These are phyloP conservation scores for Spheniscus mendiculus DNA, from an alignment of 2,113 vertebrate genomes.

Conservation along the genomic window DNA sequence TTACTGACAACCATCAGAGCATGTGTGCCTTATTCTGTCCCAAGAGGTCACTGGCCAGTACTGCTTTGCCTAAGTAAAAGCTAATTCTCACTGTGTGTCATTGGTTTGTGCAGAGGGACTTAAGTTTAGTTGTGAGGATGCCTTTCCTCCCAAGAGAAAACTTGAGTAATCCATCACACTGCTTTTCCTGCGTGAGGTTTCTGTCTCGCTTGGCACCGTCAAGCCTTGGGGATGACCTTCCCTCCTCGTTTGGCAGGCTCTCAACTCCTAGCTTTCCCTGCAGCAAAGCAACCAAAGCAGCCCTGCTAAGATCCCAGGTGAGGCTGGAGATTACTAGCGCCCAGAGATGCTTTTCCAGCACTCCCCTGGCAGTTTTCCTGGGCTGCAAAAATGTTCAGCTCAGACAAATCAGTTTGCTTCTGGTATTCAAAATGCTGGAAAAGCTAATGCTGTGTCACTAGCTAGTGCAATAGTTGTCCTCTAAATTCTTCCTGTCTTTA, in stretches of 20 bases:
- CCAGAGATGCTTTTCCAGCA: background rate
- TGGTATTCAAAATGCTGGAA: background rate
- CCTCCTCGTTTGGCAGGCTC: background rate
- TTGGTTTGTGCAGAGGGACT: background rate
- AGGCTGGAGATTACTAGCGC: background rate
- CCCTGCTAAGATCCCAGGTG: background rate
- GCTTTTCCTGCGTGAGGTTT: background rate
- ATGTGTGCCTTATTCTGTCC: background rate
- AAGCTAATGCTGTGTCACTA: background rate
- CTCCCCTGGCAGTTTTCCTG: background rate
- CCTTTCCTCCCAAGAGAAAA: background rate
- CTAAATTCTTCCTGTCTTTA: background rate
- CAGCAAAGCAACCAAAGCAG: background rate
- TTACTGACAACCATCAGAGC: background rate
- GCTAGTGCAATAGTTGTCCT: background rate
- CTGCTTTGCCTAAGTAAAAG: background rate
- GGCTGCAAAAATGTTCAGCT: background rate
- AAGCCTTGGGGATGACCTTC: background rate
- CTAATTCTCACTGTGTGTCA: background rate
- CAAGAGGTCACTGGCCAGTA: background rate
- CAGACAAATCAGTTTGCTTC: background rate
- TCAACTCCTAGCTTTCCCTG: background rate
- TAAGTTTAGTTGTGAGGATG: background rate
- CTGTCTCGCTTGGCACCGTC: background rate
- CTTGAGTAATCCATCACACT: background rate